phyloP scores from a whole-genome alignment of 2,797 vertebrate species.

The Micrastur ruficollis region DNA sequence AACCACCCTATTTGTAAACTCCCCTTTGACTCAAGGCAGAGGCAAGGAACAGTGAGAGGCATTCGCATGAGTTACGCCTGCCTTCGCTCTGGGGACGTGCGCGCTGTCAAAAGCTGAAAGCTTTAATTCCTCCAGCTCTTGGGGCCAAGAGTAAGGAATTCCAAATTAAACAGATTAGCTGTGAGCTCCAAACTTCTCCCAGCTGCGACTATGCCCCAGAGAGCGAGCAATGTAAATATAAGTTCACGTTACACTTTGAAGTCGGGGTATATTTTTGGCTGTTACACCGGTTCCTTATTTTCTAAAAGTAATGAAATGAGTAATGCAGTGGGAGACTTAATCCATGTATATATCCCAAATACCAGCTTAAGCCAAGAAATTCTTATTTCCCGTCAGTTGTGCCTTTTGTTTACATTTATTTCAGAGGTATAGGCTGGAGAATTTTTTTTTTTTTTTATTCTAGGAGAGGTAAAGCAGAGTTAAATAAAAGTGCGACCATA shows the following conservation, averaged over 20 bases:
- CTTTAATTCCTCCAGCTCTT: neutral
- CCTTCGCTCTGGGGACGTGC: neutral
- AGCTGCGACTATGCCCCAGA: neutral
- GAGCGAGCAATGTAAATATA: neutral
- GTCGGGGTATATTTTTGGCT: neutral
- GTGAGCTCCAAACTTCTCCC: neutral
- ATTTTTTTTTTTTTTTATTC: too few relatives aligned
- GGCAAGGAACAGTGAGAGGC: rapidly evolving
- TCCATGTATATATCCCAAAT: neutral
- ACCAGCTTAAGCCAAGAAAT: neutral
- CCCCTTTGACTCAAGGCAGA: neutral
- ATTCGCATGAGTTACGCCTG: neutral
- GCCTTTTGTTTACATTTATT: neutral
- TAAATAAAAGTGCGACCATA: neutral
- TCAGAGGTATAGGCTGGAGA: neutral
- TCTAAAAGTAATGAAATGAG: neutral
- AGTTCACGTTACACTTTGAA: neutral
- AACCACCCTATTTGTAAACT: neutral
- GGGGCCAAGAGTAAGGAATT: neutral
- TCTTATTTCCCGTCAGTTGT: neutral
- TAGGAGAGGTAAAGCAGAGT: neutral
- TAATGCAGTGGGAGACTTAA: conserved; percentile 8
- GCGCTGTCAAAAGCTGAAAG: neutral
- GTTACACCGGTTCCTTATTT: neutral
- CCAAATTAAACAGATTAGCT: conserved; percentile 42